Base-by-base conservation (phyloP, 2,113 vertebrate species). In the Rhineura floridana region DNA sequence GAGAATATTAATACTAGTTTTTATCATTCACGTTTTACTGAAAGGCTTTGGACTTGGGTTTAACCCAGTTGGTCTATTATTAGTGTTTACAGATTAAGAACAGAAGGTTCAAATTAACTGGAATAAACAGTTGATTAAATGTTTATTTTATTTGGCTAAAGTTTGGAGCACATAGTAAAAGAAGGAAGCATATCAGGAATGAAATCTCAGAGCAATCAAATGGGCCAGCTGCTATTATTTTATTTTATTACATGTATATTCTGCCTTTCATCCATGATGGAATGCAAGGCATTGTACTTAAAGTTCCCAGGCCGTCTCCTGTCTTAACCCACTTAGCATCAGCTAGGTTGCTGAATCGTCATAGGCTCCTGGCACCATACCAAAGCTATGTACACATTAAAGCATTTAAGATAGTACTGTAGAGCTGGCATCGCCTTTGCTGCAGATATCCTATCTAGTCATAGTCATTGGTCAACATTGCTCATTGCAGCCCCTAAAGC, bases 81-180 rank as follows among this genome's bases (percentile, higher is more conserved):
- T 75, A n/a, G 23, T 65, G 25, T 83, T 77, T 76, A 46, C 55
- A 85, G 39, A 76, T 85, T 76, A 75, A 77, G 84, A 65, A 19
- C 84, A 63, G 52, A 23, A 69, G 59, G 33, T 65, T 52, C 72
- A 83, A 83, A 63, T 2, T 28, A 67, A 70, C 3, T 46, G 87
- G 28, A 13, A 70, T 33, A 50, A 42, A 83, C 52, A 86, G 63
- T 55, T 78, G 36, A n/a, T 44, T 30, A 13, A 70, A 23, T 2
- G 77, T 91, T 88, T 90, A 63, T 75, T 72, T 81, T 70, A 15
- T 77, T 81, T 33, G 33, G 59, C 59, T 50, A 65, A 76, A 4
- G 44, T 39, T 77, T 4, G 28, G 52, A 83, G 70, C 72, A 77
- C 10, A 33, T 77, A 33, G 72, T 50, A 21, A 75, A 30, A 4